Percentiles rank a stretch among this genome's conserved stretches.
Conservation (phyloP, 2,888 invertebrate genomes). For the Drosophila leonis region DNA sequence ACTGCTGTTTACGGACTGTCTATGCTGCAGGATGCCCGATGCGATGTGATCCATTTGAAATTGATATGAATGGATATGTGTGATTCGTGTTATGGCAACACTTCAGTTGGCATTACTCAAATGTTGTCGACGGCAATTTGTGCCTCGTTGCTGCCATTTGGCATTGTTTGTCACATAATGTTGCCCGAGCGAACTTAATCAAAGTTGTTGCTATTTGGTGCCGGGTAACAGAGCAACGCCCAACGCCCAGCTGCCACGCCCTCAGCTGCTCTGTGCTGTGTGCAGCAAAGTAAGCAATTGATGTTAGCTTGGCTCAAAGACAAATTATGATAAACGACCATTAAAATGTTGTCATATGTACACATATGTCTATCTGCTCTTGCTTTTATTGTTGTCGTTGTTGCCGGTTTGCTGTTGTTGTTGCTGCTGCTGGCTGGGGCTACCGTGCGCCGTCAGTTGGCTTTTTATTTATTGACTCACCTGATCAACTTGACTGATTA, state of each 20-base stretch:
- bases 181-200: slow-evolving; percentile 43
- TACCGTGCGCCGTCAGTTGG: slow-evolving; percentile 56
- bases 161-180: slow-evolving; percentile 32
- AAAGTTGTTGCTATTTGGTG: slow-evolving; percentile 46
- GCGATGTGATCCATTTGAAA: slow-evolving; percentile 26
- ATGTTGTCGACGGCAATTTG: slow-evolving; percentile 33
- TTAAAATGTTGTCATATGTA: slow-evolving; percentile 78
- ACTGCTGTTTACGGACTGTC: background rate
- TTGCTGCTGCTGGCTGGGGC: slow-evolving; percentile 37
- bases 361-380: slow-evolving; percentile 57
- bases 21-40: background rate
- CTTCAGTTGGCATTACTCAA: slow-evolving; percentile 28
- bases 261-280: slow-evolving; percentile 6
- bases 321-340: slow-evolving; percentile 78
- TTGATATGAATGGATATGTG: slow-evolving; percentile 45
- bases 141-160: slow-evolving; percentile 11
- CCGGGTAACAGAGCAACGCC: slow-evolving; percentile 25
- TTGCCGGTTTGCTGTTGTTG: slow-evolving; percentile 7
- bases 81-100: slow-evolving; percentile 31
- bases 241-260: slow-evolving; percentile 40
- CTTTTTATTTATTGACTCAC: slow-evolving; percentile 84
- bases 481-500: slow-evolving; percentile 85
- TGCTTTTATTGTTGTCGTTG: slow-evolving; percentile 11
- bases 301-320: slow-evolving; percentile 62
- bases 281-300: slow-evolving; percentile 57